Conservation (phyloP, 2,113 vertebrate species). For the Sylvia atricapilla region DNA sequence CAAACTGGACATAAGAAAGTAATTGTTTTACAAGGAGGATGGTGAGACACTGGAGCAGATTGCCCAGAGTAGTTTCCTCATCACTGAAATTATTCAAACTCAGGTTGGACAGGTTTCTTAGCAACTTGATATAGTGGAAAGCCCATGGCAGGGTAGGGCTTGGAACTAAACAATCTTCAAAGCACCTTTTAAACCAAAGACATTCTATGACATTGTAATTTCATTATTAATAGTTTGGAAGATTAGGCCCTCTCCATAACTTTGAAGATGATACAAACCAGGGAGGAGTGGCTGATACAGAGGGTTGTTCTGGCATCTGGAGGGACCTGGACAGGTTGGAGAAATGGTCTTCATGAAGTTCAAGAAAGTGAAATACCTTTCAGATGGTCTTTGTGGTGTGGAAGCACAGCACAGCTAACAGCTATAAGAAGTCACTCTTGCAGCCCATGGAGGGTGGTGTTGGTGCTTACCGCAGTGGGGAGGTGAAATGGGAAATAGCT, state of each 20-base stretch:
- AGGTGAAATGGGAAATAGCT: neutral
- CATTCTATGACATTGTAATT: neutral
- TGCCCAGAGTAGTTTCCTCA: neutral
- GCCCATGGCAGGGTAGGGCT: rapidly evolving
- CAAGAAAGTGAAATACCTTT: neutral
- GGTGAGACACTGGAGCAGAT: neutral
- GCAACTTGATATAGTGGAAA: neutral
- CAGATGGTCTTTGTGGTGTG: neutral
- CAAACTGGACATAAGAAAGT: neutral
- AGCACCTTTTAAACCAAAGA: neutral
- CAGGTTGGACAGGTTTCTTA: neutral
- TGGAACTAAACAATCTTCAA: neutral
- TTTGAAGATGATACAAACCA: neutral
- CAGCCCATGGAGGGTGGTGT: neutral
- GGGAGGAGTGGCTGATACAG: neutral
- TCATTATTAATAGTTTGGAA: neutral
- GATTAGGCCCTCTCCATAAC: neutral
- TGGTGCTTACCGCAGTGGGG: rapidly evolving
- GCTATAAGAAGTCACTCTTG: neutral
- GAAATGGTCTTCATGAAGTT: neutral
- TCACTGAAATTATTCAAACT: neutral
- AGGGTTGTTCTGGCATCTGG: neutral
- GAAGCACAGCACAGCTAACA: neutral
- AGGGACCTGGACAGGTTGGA: neutral
- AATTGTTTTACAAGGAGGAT: neutral